Evolutionary conservation across 2,888 invertebrate species (phyloP), one percentile per base, ranked within the genome.

Genomic region (Thymelicus lineola): DNA sequence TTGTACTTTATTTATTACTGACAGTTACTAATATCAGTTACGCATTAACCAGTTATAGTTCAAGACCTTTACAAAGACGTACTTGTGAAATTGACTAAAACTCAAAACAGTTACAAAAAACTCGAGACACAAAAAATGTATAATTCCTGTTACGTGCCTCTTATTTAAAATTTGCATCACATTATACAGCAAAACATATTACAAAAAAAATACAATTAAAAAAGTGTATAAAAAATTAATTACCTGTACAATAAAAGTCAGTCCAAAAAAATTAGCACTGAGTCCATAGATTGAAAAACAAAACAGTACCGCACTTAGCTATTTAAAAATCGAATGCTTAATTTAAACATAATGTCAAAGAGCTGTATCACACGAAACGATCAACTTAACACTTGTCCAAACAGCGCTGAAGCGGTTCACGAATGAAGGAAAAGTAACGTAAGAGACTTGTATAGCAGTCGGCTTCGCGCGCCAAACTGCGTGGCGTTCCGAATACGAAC

Each of bases 351-450:
- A 90, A 90, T 90, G 88, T 82, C 86, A 84, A 88, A 88, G 85
- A 87, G 89, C 84, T 86, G 86, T 91, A 91, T 90, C 91, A 90
- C 90, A 91, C 89, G 85, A 88, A 91, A 90, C 91, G 91, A 91
- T 91, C 91, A 91, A 92, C 89, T 92, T 91, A 90, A 88, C 92
- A 93, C 91, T 93, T 92, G 91, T 93, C 87, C 87, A 91, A 92
- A 90, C 87, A 88, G 87, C 80, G 84, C 80, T 82, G 76, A 72
- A 67, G 75, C 76, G 77, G 82, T 85, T 88, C 87, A 89, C 86
- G 82, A 86, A 87, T 86, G 83, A 82, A 75, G 72, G 75, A 76
- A 76, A 76, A 77, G 80, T 77, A 74, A 76, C 76, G 71, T 59
- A 71, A 72, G 75, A 78, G 74, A 83, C 91, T 88, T 86, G 80